These are phyloP conservation scores for Thamnophis sirtalis DNA, from an alignment of 2,113 vertebrate species.

Conservation along the genomic window DNA sequence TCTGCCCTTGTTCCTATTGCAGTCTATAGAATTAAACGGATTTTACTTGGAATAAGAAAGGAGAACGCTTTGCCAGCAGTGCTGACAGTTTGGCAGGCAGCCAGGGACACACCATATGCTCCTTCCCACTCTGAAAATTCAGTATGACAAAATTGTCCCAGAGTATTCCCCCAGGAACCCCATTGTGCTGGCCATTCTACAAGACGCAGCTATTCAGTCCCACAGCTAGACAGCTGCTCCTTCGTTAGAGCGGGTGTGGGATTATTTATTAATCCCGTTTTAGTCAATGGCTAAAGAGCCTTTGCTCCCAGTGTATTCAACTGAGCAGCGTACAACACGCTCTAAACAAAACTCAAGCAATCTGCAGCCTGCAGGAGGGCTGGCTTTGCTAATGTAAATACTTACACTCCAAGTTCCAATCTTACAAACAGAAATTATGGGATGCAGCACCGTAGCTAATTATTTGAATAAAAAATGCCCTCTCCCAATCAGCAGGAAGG, in stretches of 20 bases:
- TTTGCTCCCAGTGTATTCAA: not conserved
- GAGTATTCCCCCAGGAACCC: not conserved
- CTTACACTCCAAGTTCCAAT: not conserved
- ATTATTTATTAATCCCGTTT: not conserved
- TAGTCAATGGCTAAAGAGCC: not conserved
- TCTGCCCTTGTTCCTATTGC: not conserved
- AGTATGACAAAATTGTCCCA: not conserved
- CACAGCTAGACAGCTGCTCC: not conserved
- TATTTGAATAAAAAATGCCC: not conserved
- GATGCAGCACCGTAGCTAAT: not conserved
- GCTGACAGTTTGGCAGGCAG: conserved; percentile 2
- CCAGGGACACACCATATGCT: conserved; percentile 4
- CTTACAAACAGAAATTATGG: not conserved
- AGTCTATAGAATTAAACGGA: not conserved
- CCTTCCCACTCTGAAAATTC: conserved; percentile 1
- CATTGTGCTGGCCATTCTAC: not conserved
- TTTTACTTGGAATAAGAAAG: not conserved
- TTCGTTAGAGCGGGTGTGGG: not conserved
- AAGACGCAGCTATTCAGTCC: not conserved
- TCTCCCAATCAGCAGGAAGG: not conserved
- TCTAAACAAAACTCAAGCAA: not conserved
- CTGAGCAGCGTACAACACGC: not conserved
- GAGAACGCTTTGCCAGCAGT: not conserved
- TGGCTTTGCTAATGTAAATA: not conserved
- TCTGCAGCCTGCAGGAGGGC: not conserved